A percentile compares a stretch with the other conserved stretches of the same genome.
These are phyloP conservation scores for Scaptomyza polygonia DNA, from an alignment of 2,888 invertebrate species.

Conservation along the genomic window DNA sequence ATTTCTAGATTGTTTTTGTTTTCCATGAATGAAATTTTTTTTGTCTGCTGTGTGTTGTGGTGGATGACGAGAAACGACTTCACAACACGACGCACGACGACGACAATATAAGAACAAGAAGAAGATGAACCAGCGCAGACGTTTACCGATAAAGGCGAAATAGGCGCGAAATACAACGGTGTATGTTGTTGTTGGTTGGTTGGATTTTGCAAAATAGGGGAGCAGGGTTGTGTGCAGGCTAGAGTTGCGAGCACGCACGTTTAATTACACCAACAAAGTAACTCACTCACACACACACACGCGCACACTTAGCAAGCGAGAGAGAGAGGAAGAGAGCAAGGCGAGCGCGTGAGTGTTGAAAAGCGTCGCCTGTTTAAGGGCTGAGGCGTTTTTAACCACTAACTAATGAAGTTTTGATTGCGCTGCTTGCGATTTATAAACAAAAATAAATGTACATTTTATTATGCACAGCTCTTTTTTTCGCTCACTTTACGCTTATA, in stretches of 20 bases:
- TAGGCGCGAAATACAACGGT: conserved; percentile 67
- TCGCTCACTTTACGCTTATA: neutral
- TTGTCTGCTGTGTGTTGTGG: conserved; percentile 16
- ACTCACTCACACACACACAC: conserved; percentile 25
- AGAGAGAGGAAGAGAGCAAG: neutral
- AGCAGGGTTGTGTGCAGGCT: conserved; percentile 35
- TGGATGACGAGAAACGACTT: neutral
- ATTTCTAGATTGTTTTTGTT: conserved; percentile 84
- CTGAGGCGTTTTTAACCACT: conserved; percentile 42
- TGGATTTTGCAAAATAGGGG: conserved; percentile 3
- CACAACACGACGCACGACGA: conserved; percentile 30
- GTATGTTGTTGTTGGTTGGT: conserved; percentile 26
- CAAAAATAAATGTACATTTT: conserved; percentile 31
- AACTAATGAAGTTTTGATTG: conserved; percentile 39
- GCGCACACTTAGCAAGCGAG: conserved; percentile 16
- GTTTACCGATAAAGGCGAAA: conserved; percentile 31
- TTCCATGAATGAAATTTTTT: conserved; percentile 83
- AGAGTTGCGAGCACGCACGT: conserved; percentile 55
- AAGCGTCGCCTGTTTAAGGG: conserved; percentile 44
- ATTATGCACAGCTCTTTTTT: conserved; percentile 35
- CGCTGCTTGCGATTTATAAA: conserved; percentile 36
- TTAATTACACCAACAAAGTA: conserved; percentile 52
- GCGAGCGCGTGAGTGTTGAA: conserved; percentile 31
- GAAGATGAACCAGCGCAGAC: neutral
- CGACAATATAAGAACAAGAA: conserved; percentile 11